Base-by-base conservation (phyloP, 2,113 vertebrate genomes). In the Turnix velox region DNA sequence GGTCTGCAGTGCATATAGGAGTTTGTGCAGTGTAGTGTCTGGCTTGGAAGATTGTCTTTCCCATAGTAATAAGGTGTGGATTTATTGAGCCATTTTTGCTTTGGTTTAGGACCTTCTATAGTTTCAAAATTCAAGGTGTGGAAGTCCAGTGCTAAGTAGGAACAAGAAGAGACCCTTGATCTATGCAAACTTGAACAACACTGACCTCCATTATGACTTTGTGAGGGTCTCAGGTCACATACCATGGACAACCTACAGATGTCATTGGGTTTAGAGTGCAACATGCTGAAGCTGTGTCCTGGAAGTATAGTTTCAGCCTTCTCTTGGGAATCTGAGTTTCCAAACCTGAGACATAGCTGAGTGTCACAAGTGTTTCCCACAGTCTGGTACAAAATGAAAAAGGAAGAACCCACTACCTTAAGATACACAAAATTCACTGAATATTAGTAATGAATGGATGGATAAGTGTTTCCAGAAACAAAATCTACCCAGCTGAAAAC, bases 391-490 rank as follows among this genome's bases (percentile, higher is more conserved):
- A 43, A 37, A 87, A 84, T 35, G 27, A 58, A 79, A 79, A 66
- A 35, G 54, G 17, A 39, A 75, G 42, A 77, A 37, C 5, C 18
- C 81, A 66, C 39, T 86, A 14, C 10, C 15, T 66, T 24, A n/a
- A 14, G 20, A 59, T 24, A 35, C 46, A 62, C 18, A 88, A 68
- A 84, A 78, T 28, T 16, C 24, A 43, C 42, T 69, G 39, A 68
- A 42, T 69, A 54, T 76, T 76, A 52, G 69, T 46, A 76, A 84
- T 54, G 78, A 92, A 57, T 69, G 35, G 74, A 83, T 14, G 49
- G 27, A 84, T 87, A 84, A 86, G 39, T 33, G 35, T 79, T 85
- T 96, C 57, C 71, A 84, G 72, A 69, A 87, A 93, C 68, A 90
- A 94, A 68, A 87, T 46, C 58, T 82, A 30, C 39, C 2, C 12